Conservation (phyloP, 2,113 vertebrate genomes). For the Anoplopoma fimbria region DNA sequence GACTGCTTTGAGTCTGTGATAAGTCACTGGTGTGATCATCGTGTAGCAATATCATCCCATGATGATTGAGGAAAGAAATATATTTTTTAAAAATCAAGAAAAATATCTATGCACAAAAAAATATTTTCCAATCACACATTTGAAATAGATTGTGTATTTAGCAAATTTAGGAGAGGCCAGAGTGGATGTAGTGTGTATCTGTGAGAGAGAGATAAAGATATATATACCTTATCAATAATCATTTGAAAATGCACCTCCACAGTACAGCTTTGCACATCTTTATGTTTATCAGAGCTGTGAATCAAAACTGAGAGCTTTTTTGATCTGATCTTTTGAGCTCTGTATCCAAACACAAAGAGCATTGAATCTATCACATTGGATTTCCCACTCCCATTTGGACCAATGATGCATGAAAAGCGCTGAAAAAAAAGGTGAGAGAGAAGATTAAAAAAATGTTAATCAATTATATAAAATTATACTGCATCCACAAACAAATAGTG, state of each 20-base stretch:
- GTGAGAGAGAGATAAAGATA: conserved; percentile 20
- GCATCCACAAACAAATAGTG: conserved; percentile 13
- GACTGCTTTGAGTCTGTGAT: conserved; percentile 57
- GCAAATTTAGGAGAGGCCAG: conserved; percentile 15
- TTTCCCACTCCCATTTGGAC: conserved; percentile 98
- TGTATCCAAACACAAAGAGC: conserved; percentile 99
- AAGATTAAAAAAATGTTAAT: conserved; percentile 32
- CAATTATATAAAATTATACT: conserved; percentile 31
- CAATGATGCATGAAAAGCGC: conserved; percentile 99
- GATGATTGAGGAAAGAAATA: not conserved
- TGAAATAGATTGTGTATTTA: not conserved
- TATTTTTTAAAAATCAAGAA: conserved; percentile 27
- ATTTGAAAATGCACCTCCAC: conserved; percentile 99
- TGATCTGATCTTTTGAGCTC: conserved; percentile 98
- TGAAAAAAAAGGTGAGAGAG: conserved; percentile 72
- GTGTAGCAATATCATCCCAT: conserved; percentile 33
- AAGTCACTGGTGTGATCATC: conserved; percentile 39
- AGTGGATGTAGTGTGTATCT: conserved; percentile 17
- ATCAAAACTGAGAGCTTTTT: conserved; percentile 98
- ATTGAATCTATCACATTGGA: conserved; percentile 99
- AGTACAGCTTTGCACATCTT: conserved; percentile 93
- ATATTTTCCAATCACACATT: not conserved
- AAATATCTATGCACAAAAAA: conserved; percentile 8
- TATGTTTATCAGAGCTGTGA: conserved; percentile 94
- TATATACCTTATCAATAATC: conserved; percentile 95